These are phyloP conservation scores for Chymomyza costata DNA, from an alignment of 1,140 invertebrate genomes.

Conservation along the genomic window DNA sequence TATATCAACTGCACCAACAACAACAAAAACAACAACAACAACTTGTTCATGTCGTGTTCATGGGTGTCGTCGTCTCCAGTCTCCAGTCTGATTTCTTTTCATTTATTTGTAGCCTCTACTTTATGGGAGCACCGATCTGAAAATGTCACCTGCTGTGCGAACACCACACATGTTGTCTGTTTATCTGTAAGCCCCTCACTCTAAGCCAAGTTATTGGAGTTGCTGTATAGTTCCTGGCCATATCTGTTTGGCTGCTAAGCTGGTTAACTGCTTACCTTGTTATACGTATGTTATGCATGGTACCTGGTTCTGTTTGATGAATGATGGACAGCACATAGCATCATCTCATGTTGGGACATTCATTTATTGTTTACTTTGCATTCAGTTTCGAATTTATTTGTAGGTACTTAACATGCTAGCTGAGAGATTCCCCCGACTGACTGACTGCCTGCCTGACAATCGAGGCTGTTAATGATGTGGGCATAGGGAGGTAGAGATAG, in stretches of 20 bases:
- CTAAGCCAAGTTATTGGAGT: too few species aligned
- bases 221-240: neutral
- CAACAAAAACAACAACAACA: conserved; percentile 32
- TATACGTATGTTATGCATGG: too few species aligned
- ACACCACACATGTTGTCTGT: conserved; percentile 46
- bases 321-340: conserved; percentile 55
- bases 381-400: conserved; percentile 42
- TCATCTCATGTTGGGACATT: conserved; percentile 15
- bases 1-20: conserved; percentile 57
- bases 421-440: conserved; percentile 1
- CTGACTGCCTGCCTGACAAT: neutral
- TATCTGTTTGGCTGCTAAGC: conserved; percentile 19
- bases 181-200: too few species aligned
- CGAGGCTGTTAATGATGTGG: neutral
- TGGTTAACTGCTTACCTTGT: conserved; percentile 5
- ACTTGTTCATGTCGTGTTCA: conserved; percentile 55
- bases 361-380: conserved; percentile 17
- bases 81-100: conserved; percentile 25
- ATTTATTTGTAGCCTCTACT: conserved; percentile 35
- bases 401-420: conserved; percentile 38
- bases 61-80: conserved; percentile 31
- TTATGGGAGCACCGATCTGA: conserved; percentile 41
- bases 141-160: conserved; percentile 74
- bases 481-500: neutral
- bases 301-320: conserved; percentile 52